These are phyloP conservation scores for Polyommatus iphigenia DNA, from an alignment of 2,888 invertebrate genomes.

Conservation along the genomic window DNA sequence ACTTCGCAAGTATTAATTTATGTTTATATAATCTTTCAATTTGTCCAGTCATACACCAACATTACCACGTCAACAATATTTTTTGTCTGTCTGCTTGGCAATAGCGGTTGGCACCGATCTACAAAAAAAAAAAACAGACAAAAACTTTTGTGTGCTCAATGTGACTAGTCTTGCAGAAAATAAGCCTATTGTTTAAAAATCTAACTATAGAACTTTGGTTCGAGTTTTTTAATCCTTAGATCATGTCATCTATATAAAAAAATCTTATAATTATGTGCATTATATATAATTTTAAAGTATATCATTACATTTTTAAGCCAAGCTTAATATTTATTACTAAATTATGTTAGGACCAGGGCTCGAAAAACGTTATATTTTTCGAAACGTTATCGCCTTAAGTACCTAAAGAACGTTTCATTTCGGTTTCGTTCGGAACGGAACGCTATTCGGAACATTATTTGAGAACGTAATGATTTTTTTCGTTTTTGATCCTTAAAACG, in stretches of 20 bases:
- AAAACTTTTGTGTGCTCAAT: background rate
- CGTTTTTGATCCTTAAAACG: too few relatives aligned
- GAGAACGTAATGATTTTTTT: too few relatives aligned
- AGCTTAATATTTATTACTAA: background rate
- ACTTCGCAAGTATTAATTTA: background rate
- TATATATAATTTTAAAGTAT: background rate
- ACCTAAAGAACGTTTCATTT: too few relatives aligned
- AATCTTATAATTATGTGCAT: background rate
- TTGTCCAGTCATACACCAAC: background rate
- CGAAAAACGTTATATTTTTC: too few relatives aligned
- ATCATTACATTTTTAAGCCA: background rate
- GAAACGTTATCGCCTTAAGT: too few relatives aligned
- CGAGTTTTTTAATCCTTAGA: background rate
- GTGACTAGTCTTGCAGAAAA: constrained; percentile 20
- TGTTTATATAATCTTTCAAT: background rate
- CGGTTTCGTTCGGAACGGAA: too few relatives aligned
- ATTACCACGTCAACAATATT: constrained; percentile 10
- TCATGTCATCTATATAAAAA: background rate
- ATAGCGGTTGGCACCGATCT: background rate
- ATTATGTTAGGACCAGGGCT: background rate
- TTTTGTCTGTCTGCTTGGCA: constrained; percentile 9
- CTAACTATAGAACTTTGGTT: background rate
- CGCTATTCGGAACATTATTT: too few relatives aligned
- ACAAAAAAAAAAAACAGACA: background rate
- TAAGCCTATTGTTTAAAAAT: constrained; percentile 13